Percentiles rank a stretch among this genome's conserved stretches.
phyloP scores from a whole-genome alignment of 2,113 vertebrate species.

The Lathamus discolor region DNA sequence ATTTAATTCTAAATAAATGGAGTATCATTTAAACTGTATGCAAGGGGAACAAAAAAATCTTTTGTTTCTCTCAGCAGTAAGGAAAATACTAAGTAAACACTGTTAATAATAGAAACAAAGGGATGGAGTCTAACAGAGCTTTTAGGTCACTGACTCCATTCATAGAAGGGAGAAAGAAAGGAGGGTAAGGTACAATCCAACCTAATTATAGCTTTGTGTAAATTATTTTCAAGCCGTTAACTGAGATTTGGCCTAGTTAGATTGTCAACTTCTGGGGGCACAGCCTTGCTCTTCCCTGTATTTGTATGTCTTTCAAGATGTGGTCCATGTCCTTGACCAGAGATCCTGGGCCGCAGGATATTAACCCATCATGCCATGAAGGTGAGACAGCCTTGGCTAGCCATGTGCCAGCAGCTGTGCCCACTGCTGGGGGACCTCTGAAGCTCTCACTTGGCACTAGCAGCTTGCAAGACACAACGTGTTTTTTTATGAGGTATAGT shows the following conservation, averaged over 20 bases:
- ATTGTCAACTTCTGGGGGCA: neutral
- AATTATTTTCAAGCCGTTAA: slow-evolving; percentile 46
- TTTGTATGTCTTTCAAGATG: neutral
- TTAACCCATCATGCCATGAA: neutral
- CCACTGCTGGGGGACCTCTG: neutral
- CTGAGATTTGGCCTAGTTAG: slow-evolving; percentile 52
- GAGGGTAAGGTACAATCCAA: slow-evolving; percentile 41
- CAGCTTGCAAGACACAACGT: neutral
- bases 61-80: neutral
- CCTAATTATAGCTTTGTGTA: slow-evolving; percentile 35
- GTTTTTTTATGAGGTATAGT: neutral
- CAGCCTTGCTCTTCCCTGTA: neutral
- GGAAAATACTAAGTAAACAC: slow-evolving; percentile 30
- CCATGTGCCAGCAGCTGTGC: neutral
- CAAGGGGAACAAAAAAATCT: neutral
- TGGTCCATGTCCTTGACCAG: neutral
- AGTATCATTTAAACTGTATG: neutral
- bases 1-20: slow-evolving; percentile 38
- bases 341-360: neutral
- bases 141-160: slow-evolving; percentile 49
- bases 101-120: slow-evolving; percentile 47
- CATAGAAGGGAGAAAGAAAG: neutral
- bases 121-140: slow-evolving; percentile 3
- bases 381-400: neutral
- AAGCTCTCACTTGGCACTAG: neutral